Conservation (phyloP, 1,140 invertebrate genomes). For the Colletes gigas region DNA sequence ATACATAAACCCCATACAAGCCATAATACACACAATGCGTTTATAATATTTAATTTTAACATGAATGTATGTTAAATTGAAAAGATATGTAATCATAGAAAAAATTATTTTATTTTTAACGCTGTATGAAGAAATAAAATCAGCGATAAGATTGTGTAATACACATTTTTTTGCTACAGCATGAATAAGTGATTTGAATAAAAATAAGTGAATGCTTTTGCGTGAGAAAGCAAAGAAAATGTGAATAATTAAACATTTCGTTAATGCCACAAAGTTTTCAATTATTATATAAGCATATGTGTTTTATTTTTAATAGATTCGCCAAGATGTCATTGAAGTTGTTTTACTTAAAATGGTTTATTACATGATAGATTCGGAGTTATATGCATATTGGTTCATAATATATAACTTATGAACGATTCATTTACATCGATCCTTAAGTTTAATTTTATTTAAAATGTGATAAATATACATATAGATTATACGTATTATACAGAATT, state of each 20-base stretch:
- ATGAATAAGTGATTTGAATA: not conserved
- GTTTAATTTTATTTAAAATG: slow-evolving; percentile 72
- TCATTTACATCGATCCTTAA: slow-evolving; percentile 48
- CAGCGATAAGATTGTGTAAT: slow-evolving; percentile 39
- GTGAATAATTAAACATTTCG: not conserved
- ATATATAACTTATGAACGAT: slow-evolving; percentile 3
- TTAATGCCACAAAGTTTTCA: not conserved
- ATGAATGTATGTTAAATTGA: slow-evolving; percentile 46
- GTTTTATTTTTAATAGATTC: slow-evolving; percentile 1
- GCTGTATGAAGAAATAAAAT: slow-evolving; percentile 51
- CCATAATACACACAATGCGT: slow-evolving; percentile 53
- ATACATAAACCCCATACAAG: slow-evolving; percentile 65
- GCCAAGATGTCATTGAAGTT: not conserved
- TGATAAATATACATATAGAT: slow-evolving; percentile 71
- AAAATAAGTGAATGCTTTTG: slow-evolving; percentile 12
- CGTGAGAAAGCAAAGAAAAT: not conserved
- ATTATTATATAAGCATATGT: not conserved
- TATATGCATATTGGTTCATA: slow-evolving; percentile 13
- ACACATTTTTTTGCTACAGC: slow-evolving; percentile 30
- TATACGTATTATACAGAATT: slow-evolving; percentile 52
- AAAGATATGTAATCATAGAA: slow-evolving; percentile 49
- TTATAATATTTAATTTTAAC: slow-evolving; percentile 44
- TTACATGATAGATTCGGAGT: not conserved
- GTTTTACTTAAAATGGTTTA: slow-evolving; percentile 9
- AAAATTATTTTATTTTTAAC: slow-evolving; percentile 47